Base-by-base conservation (phyloP, 2,113 vertebrate genomes). In the Sclerurus mexicanus region DNA sequence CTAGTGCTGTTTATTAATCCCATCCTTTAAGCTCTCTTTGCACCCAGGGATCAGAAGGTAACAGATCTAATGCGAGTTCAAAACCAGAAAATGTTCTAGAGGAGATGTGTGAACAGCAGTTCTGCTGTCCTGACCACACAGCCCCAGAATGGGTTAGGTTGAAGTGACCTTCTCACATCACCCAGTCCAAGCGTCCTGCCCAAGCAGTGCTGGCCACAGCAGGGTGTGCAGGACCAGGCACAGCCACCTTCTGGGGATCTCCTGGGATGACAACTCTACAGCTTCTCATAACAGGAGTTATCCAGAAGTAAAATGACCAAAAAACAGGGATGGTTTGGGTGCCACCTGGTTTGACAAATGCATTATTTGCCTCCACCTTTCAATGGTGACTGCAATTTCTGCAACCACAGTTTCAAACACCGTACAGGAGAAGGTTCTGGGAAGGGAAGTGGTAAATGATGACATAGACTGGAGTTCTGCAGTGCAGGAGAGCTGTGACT, bases 171-270 rank as follows among this genome's bases (percentile, higher is more conserved):
- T 69, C 39, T 42, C 33, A 37, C 35, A 25, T 82, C 24, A 39
- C 55, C 11, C 33, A 31, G 28, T 53, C 52, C 33, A 39, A 28
- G 19, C 33, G 19, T 19, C 55, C 55, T 33, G 55, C 25, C 73
- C 50, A 37, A 44, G 16, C 2, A 3, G 2, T 2, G 1, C 56
- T 15, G 31, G 20, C 40, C 68, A 42, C 2, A 62, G 31, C 22
- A 50, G 42, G 16, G 20, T 69, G 31, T 40, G 52, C 30, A 67
- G 30, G 14, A 60, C 46, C n/a, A 28, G 14, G 47, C 14, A 71
- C 39, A 27, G 8, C 14, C 30, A 42, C 8, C 9, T 23, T 74
- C 35, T 24, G 9, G 80, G 7, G 66, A 40, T 35, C 18, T 74
- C 39, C 31, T 15, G 16, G 21, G 18, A 46, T 46, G 17, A 4